These are phyloP conservation scores for Drosophila glabriapex DNA, from an alignment of 2,888 invertebrate species.

Conservation along the genomic window DNA sequence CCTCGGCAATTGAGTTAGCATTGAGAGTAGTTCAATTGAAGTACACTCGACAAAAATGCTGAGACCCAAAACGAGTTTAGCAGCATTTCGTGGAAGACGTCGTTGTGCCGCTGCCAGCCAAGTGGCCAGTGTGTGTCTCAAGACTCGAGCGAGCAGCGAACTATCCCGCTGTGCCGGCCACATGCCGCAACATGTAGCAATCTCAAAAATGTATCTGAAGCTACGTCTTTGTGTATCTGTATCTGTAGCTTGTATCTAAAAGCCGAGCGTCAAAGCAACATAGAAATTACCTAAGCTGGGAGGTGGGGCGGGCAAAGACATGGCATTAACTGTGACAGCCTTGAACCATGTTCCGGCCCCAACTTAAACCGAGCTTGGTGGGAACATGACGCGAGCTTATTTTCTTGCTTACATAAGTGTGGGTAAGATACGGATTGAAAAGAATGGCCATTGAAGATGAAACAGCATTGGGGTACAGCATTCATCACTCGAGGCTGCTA, in stretches of 20 bases:
- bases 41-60: slow-evolving; percentile 66
- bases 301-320: not conserved
- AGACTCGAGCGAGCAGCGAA: slow-evolving; percentile 17
- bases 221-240: slow-evolving; percentile 8
- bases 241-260: slow-evolving; percentile 43
- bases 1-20: slow-evolving; percentile 75
- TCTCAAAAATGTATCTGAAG: slow-evolving; percentile 47
- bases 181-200: slow-evolving; percentile 38
- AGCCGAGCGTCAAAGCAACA: slow-evolving; percentile 29
- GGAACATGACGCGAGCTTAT: slow-evolving; percentile 54
- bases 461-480: not conserved
- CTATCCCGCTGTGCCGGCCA: slow-evolving; percentile 51
- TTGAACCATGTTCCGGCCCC: slow-evolving; percentile 43
- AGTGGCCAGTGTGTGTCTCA: slow-evolving; percentile 22
- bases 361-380: slow-evolving; percentile 45
- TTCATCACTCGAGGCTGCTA: slow-evolving; percentile 5
- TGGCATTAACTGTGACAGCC: slow-evolving; percentile 33
- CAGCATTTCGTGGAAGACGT: slow-evolving; percentile 66
- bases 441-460: slow-evolving; percentile 22
- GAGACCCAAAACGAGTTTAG: slow-evolving; percentile 73
- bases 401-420: slow-evolving; percentile 25
- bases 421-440: slow-evolving; percentile 11
- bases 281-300: slow-evolving; percentile 29
- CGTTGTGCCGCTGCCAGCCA: slow-evolving; percentile 15
- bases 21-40: slow-evolving; percentile 76